Conservation (phyloP, 1,140 invertebrate species). For the Thereuonema tuberculata region DNA sequence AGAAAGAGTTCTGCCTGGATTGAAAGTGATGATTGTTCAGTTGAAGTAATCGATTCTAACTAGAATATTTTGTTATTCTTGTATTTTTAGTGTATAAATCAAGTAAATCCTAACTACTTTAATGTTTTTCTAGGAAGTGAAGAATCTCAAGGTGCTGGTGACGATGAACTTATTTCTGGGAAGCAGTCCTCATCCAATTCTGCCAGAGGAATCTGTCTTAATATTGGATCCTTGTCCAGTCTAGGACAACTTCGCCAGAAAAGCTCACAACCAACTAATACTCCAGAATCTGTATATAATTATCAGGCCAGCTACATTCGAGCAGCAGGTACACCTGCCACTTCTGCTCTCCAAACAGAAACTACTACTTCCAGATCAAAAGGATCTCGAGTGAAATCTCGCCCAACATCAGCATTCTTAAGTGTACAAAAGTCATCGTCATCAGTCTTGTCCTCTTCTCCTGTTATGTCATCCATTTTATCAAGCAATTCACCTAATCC, state of each 20-base stretch:
- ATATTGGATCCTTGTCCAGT: constrained; percentile 11
- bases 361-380: no score
- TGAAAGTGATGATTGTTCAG: no score
- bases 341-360: no score
- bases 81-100: not conserved
- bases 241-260: constrained; percentile 1
- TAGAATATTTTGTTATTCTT: not conserved
- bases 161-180: not conserved
- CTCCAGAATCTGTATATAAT: no score
- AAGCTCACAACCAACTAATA: no score
- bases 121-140: no score
- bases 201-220: constrained; percentile 5
- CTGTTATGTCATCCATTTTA: no score
- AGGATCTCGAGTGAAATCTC: not conserved
- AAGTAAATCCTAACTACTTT: not conserved
- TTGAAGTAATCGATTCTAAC: not conserved
- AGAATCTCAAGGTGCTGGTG: not conserved
- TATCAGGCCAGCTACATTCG: not conserved
- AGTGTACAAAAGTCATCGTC: no score
- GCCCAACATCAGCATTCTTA: no score
- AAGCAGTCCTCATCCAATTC: not conserved
- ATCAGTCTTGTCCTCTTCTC: no score
- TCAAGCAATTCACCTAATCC: no score
- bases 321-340: not conserved
- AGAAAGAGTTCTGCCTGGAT: no score